A percentile compares a stretch with the other conserved stretches of the same genome.
Evolutionary conservation across 2,113 vertebrate species (phyloP).

Genomic region (Hippoglossus stenolepis): DNA sequence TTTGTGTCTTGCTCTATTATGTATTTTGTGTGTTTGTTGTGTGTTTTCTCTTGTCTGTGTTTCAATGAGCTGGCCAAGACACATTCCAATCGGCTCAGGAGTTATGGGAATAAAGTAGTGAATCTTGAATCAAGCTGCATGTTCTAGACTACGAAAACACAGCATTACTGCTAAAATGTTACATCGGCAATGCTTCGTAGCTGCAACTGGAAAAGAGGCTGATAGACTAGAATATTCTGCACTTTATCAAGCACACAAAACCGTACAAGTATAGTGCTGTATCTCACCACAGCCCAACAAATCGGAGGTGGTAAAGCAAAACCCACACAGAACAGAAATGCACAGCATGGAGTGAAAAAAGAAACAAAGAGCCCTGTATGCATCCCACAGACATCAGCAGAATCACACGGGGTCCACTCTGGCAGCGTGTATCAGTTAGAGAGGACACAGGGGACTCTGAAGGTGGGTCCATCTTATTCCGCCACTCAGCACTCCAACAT

Average conservation of each 20-base stretch:
- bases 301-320: slow-evolving; percentile 7
- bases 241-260: background rate
- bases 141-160: no score
- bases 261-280: background rate
- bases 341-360: slow-evolving; percentile 12
- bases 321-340: slow-evolving; percentile 18
- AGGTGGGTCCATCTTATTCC: slow-evolving; percentile 63
- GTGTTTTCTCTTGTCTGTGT: no score
- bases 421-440: slow-evolving; percentile 73
- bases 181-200: no score
- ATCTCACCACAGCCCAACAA: background rate
- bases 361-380: slow-evolving; percentile 9
- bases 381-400: slow-evolving; percentile 67
- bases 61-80: no score
- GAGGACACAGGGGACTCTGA: slow-evolving; percentile 57
- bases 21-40: no score
- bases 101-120: no score
- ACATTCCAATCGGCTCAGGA: no score
- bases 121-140: no score
- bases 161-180: background rate
- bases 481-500: slow-evolving; percentile 72
- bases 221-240: no score
- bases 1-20: no score
- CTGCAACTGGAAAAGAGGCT: no score
- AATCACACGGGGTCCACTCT: slow-evolving; percentile 56